These are phyloP conservation scores for Apodemia mormo DNA, from an alignment of 2,888 invertebrate species.

Conservation along the genomic window DNA sequence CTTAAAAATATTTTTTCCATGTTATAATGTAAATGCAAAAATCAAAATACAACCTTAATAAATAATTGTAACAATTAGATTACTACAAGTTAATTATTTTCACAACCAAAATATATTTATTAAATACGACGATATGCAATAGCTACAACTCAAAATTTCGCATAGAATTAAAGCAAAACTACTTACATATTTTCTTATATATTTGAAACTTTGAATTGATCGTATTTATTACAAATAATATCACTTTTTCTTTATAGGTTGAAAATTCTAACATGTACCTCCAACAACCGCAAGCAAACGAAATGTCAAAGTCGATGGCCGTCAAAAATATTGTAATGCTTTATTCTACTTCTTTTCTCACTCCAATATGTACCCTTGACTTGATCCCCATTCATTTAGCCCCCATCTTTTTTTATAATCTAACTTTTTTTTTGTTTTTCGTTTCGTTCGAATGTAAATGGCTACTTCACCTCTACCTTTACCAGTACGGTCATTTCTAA, in stretches of 20 bases:
- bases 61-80: not conserved
- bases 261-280: conserved; percentile 9
- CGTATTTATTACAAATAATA: conserved; percentile 10
- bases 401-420: no score
- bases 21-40: not conserved
- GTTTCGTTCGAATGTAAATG: no score
- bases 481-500: no score
- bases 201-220: not conserved
- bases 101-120: conserved; percentile 9
- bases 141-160: not conserved
- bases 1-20: not conserved
- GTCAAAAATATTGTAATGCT: conserved; percentile 1
- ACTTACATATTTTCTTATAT: not conserved
- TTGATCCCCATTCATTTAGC: no score
- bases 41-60: not conserved
- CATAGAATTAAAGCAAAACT: no score
- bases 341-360: conserved; percentile 5
- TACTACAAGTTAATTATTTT: conserved; percentile 13
- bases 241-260: conserved; percentile 9
- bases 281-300: conserved; percentile 11
- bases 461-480: no score
- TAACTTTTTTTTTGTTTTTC: no score
- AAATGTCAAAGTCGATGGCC: not conserved
- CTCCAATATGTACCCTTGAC: not conserved
- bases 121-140: not conserved